Base-by-base conservation (phyloP, 92 coral and sea anemone genomes). In the Heteractis magnifica region DNA sequence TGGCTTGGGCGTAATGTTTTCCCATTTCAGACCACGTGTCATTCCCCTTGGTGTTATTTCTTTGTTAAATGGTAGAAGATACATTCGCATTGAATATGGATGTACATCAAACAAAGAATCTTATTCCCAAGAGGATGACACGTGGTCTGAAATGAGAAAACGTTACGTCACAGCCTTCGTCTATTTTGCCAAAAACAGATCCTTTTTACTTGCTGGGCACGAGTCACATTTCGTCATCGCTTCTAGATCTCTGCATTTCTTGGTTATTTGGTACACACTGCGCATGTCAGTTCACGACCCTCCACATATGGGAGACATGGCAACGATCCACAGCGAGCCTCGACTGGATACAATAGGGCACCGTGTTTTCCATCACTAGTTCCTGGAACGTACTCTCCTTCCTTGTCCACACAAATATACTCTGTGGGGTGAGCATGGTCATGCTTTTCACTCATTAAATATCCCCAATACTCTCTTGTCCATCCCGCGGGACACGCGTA, bases 381-480 rank as follows among this genome's bases (percentile, higher is more conserved):
- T 26, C 92, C 92, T 18, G 87, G 19, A 15, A 71, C 82, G 26
- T 60, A 77, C 21, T 90, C 90, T 10, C 92, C 90, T 49, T 93
- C 86, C 6, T 51, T 83, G 60, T 93, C 97, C n/a, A 93, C 90
- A 86, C 97, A 90, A 44, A 93, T 78, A 81, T 71, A 93, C 44
- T 71, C 83, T 12, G 84, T 71, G 13, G 85, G 55, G 15, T 87
- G 81, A 59, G 79, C 81, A 85, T 93, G 94, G 65, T 5, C 52
- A 34, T 81, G 15, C 58, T 65, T 50, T 58, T n/a, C 92, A 7
- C 94, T 49, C 94, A 90, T 90, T 72, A 93, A 85, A 70, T 93
- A 93, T 60, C 97, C 97, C 77, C 88, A 82, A 80, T 93, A 93
- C 89, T 93, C 92, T 76, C 84, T 64, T 76, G 91, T 89, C 95